These are phyloP conservation scores for Apus apus DNA, from an alignment of 2,113 vertebrate genomes.

Conservation along the genomic window DNA sequence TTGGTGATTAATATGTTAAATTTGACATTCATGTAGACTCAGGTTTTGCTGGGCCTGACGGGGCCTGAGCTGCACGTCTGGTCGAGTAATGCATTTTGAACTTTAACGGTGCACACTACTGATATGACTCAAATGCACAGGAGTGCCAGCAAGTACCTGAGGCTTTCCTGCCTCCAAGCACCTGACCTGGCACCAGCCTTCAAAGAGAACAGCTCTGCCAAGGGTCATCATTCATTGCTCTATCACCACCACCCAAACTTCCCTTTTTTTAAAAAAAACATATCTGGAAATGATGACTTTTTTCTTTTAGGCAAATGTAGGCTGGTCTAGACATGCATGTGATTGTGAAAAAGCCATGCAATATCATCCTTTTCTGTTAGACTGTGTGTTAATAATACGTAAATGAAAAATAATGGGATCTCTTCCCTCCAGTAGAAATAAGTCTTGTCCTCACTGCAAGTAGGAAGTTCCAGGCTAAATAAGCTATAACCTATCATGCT, in stretches of 20 bases:
- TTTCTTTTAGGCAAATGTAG: not conserved
- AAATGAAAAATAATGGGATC: not conserved
- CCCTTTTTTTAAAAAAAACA: not conserved
- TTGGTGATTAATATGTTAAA: conserved; percentile 3
- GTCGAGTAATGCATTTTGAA: conserved; percentile 52
- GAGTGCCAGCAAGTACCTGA: not conserved
- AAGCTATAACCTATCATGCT: not conserved
- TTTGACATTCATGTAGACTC: not conserved
- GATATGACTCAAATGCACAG: conserved; percentile 50
- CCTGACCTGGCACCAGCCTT: not conserved
- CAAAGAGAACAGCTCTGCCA: not conserved
- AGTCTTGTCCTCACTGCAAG: not conserved
- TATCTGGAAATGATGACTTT: conserved; percentile 4
- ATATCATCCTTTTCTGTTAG: not conserved
- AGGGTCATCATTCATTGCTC: not conserved
- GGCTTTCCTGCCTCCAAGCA: conserved; percentile 14
- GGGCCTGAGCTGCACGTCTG: not conserved
- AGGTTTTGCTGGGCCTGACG: not conserved
- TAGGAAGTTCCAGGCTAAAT: not conserved
- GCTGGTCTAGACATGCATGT: not conserved
- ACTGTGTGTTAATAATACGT: not conserved
- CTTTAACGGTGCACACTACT: conserved; percentile 12
- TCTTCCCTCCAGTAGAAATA: not conserved
- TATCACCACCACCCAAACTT: not conserved
- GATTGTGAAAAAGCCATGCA: not conserved